phyloP scores from a whole-genome alignment of 2,797 vertebrate genomes.

The Okamejei kenojei region DNA sequence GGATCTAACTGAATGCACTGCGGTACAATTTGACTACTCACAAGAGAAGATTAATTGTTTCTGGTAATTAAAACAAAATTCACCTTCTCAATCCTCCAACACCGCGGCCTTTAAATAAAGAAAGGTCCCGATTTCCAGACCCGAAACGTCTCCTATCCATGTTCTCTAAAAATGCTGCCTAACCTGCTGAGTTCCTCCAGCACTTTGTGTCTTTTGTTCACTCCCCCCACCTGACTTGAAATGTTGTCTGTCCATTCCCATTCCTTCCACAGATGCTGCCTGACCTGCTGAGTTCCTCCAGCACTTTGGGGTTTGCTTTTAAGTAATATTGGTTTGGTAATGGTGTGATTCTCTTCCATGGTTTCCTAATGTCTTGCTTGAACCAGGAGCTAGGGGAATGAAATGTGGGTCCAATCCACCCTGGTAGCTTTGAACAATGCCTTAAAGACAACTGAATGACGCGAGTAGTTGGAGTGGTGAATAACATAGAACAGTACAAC shows the following conservation, averaged over 20 bases:
- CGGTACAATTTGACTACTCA: slow-evolving; percentile 93
- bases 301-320: too few species aligned
- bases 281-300: too few species aligned
- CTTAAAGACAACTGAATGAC: background rate
- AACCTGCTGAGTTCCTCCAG: too few species aligned
- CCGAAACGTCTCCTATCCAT: too few species aligned
- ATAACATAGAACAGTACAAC: background rate
- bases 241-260: background rate
- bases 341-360: background rate
- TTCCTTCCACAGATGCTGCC: too few species aligned
- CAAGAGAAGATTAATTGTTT: slow-evolving; percentile 92
- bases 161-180: too few species aligned
- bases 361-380: background rate
- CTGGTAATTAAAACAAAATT: slow-evolving; percentile 62
- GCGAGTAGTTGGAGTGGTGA: background rate
- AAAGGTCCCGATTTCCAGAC: too few species aligned
- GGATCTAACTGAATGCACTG: slow-evolving; percentile 80
- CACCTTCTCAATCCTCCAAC: background rate
- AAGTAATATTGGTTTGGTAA: too few species aligned
- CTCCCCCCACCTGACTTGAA: too few species aligned
- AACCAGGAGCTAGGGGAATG: background rate
- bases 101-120: too few species aligned
- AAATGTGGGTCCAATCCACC: background rate
- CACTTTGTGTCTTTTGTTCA: too few species aligned
- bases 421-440: background rate